phyloP scores from a whole-genome alignment of 2,888 invertebrate species.

The Agrotis clavis region DNA sequence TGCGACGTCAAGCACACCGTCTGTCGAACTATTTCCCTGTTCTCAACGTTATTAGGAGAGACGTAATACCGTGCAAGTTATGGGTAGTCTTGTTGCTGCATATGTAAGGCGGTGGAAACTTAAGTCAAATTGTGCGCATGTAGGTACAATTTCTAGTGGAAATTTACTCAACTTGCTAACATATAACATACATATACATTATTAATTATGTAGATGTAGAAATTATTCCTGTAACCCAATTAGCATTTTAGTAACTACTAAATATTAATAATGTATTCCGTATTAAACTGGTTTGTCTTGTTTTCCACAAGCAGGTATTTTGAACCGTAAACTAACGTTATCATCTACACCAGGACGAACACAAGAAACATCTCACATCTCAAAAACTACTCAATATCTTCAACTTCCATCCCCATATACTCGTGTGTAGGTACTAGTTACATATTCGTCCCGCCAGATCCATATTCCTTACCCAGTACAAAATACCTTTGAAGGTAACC shows the following conservation, averaged over 20 bases:
- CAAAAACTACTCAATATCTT: constrained; percentile 9
- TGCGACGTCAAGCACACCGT: constrained; percentile 7
- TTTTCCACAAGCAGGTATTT: constrained; percentile 9
- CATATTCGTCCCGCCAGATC: constrained; percentile 15
- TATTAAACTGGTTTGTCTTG: constrained; percentile 24
- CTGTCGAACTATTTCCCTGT: constrained; percentile 40
- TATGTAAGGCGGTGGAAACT: constrained; percentile 5
- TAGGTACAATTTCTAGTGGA: constrained; percentile 12
- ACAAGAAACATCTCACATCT: not conserved
- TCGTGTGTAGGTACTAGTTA: constrained; percentile 5
- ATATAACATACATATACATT: too few species aligned
- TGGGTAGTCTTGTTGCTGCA: constrained; percentile 9
- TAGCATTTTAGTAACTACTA: constrained; percentile 9
- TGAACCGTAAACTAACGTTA: not conserved
- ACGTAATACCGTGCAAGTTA: constrained; percentile 26
- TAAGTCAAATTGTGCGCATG: constrained; percentile 8
- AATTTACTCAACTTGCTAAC: constrained; percentile 15
- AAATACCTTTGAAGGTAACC: constrained; percentile 62
- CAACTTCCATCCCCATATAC: not conserved
- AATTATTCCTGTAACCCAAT: constrained; percentile 10
- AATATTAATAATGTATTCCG: constrained; percentile 16
- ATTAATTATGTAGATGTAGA: not conserved
- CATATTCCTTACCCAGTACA: constrained; percentile 35
- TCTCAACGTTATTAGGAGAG: constrained; percentile 37
- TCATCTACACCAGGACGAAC: not conserved